phyloP scores from a whole-genome alignment of 2,797 vertebrate genomes.

The Rhinophrynus dorsalis region DNA sequence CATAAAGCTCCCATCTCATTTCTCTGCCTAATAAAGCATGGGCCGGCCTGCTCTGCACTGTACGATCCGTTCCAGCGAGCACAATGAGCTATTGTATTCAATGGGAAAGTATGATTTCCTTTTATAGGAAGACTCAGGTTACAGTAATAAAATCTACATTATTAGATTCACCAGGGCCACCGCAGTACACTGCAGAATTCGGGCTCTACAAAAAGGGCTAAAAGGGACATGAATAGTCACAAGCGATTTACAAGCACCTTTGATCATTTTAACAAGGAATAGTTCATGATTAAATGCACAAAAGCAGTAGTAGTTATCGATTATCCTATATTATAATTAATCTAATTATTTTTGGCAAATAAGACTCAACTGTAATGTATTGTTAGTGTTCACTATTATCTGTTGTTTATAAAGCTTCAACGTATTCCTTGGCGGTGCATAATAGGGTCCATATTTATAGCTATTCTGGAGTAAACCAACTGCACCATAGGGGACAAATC shows the following conservation, averaged over 20 bases:
- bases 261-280: constrained; percentile 31
- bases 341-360: too few species aligned
- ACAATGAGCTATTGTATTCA: constrained; percentile 49
- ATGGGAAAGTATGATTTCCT: constrained; percentile 48
- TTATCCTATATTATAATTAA: too few species aligned
- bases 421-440: too few species aligned
- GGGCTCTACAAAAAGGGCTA: constrained; percentile 11
- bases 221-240: constrained; percentile 11
- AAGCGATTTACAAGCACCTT: constrained; percentile 26
- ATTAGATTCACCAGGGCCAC: constrained; percentile 43
- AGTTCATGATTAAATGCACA: constrained; percentile 2
- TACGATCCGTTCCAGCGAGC: constrained; percentile 39
- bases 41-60: constrained; percentile 32
- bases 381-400: too few species aligned
- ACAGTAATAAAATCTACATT: constrained; percentile 48
- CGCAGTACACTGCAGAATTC: constrained; percentile 12
- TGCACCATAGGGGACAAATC: too few species aligned
- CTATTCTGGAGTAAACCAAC: too few species aligned
- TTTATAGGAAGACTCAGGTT: constrained; percentile 43
- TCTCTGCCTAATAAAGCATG: constrained; percentile 35
- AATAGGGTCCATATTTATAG: too few species aligned
- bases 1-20: constrained; percentile 36
- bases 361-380: too few species aligned
- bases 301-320: constrained; percentile 1
- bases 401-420: too few species aligned